phyloP scores from a whole-genome alignment of 2,113 vertebrate genomes.

The Toxostoma redivivum region DNA sequence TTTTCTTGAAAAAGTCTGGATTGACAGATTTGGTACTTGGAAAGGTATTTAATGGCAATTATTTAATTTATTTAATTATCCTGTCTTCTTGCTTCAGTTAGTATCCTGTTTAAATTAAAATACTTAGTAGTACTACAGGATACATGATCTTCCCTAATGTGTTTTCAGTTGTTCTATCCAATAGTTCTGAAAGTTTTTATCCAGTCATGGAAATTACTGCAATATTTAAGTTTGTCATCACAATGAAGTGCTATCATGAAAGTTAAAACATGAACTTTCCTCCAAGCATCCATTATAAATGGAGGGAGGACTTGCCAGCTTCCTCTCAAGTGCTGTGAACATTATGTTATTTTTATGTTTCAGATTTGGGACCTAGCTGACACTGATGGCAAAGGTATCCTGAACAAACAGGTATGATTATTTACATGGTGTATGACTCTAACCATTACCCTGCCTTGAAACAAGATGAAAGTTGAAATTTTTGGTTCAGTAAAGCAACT shows the following conservation, averaged over 20 bases:
- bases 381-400: conserved; percentile 89
- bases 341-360: not conserved
- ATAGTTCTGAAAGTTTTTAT: not conserved
- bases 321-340: not conserved
- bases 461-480: not conserved
- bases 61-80: not conserved
- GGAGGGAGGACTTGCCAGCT: not conserved
- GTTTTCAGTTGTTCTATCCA: not conserved
- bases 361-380: conserved; percentile 99
- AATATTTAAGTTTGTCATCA: not conserved
- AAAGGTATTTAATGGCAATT: conserved; percentile 77
- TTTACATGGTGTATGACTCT: not conserved
- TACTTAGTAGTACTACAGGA: not conserved
- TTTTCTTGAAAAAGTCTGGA: conserved; percentile 94
- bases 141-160: not conserved
- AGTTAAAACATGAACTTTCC: not conserved
- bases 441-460: not conserved
- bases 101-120: not conserved
- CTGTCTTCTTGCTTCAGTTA: not conserved
- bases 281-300: not conserved
- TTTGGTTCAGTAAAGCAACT: not conserved
- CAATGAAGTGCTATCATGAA: not conserved
- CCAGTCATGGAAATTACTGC: not conserved
- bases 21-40: conserved; percentile 93
- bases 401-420: conserved; percentile 92